Percentiles rank a stretch among this genome's conserved stretches.
Evolutionary conservation across 1,140 invertebrate genomes (phyloP).

Genomic region (Solen grandis): DNA sequence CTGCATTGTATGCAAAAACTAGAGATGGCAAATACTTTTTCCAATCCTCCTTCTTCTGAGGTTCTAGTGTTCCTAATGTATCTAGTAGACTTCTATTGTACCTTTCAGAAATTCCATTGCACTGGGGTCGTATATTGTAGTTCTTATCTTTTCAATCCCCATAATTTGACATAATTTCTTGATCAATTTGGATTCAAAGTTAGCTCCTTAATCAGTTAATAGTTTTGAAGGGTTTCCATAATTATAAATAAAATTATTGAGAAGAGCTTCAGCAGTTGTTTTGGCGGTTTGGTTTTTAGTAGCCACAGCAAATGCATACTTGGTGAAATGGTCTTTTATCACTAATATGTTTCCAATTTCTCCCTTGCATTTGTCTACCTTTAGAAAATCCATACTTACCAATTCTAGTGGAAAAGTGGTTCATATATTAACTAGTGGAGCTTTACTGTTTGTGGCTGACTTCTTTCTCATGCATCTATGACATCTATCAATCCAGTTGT

Average conservation of each 20-base stretch:
- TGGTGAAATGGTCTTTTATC: conserved; percentile 49
- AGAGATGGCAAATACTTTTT: conserved; percentile 31
- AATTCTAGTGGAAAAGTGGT: conserved; percentile 31
- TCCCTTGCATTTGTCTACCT: neutral
- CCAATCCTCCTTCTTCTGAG: conserved; percentile 54
- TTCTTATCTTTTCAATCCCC: conserved; percentile 23
- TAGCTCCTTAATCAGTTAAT: conserved; percentile 47
- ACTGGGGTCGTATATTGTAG: conserved; percentile 51
- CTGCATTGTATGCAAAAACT: conserved; percentile 53
- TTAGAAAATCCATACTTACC: conserved; percentile 1
- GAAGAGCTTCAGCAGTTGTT: conserved; percentile 22
- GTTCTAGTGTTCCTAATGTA: conserved; percentile 48
- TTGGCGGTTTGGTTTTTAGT: conserved; percentile 55
- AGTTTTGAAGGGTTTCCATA: conserved; percentile 45
- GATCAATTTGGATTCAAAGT: conserved; percentile 38
- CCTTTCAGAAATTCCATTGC: too few relatives aligned
- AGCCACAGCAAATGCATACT: conserved; percentile 37
- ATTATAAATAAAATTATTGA: conserved; percentile 23
- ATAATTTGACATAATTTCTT: conserved; percentile 31
- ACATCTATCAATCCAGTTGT: neutral
- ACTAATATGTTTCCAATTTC: conserved; percentile 33
- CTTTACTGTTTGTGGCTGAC: neutral
- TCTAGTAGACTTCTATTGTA: conserved; percentile 45
- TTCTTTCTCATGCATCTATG: neutral
- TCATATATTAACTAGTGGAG: conserved; percentile 9